Evolutionary conservation across 1,140 invertebrate genomes (phyloP), one percentile per base, ranked within the genome.

Genomic region (Heliothis virescens): DNA sequence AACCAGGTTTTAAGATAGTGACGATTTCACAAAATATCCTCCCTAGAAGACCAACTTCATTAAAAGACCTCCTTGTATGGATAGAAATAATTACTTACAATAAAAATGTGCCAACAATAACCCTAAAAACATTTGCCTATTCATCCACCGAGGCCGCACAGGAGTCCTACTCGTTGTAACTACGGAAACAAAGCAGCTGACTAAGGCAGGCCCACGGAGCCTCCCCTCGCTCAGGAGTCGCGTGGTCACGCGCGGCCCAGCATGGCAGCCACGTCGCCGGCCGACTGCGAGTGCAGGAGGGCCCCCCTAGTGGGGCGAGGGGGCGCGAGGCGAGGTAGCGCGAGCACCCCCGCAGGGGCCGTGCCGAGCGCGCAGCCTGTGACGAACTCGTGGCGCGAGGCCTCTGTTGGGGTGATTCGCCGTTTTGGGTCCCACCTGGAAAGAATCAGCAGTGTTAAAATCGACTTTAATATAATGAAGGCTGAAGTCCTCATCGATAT

Each of bases 371-470:
- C 80, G 73, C 87, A 93, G 9, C 90, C 94, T 47, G 95, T 95
- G 57, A 98, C 95, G 96, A 97, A 98, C 88, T 97, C 97, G 91
- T 98, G 97, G 53, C 96, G 95, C 57, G 97, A 95, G 29, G 97
- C 97, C 88, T 99, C 98, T 67, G 98, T 97, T 2, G 99, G 98
- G 16, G 98, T 99, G 96, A 99, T 97, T 73, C 99, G 96, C 81
- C 97, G 97, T 84, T 98, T 97, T 13, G 99, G 97, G 95, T 99
- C 98, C 99, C 99, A 99, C 91, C 97, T 98, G 92, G 13, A 92
- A 93, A 59, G 18, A 29, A 57, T 34, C 11, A n/a, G 5, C 3
- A 13, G 4, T 5, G 57, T 11, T 60, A 26, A 60, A 26, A 26
- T 29, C 2, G 11, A 15, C 3, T 1, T 5, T 60, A 5, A 13